phyloP scores from a whole-genome alignment of 2,888 invertebrate species.

The Sinotaia quadrata region DNA sequence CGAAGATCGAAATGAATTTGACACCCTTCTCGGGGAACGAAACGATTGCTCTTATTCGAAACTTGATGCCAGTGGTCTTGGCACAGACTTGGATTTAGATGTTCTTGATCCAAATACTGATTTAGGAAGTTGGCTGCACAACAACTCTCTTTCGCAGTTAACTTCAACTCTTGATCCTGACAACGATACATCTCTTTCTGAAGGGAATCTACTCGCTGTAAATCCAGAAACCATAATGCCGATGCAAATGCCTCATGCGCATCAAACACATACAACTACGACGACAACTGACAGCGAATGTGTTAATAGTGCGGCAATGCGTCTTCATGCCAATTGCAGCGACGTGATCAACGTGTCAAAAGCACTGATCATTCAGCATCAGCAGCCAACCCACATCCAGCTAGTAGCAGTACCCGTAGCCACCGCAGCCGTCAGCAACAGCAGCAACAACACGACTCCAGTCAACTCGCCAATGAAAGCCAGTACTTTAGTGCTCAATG shows the following conservation, averaged over 20 bases:
- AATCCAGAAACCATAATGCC: constrained; percentile 94
- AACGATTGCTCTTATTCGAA: constrained; percentile 31
- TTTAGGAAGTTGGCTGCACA: constrained; percentile 51
- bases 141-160: constrained; percentile 36
- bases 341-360: constrained; percentile 51
- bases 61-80: constrained; percentile 40
- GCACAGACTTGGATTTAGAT: constrained; percentile 42
- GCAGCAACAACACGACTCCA: constrained; percentile 22
- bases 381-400: constrained; percentile 23
- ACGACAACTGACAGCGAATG: constrained; percentile 33
- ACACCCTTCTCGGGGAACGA: constrained; percentile 41
- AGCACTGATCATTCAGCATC: constrained; percentile 42
- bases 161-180: constrained; percentile 31
- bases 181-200: constrained; percentile 27
- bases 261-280: not conserved
- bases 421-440: constrained; percentile 8
- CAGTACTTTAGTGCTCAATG: constrained; percentile 14
- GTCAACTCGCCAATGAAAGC: constrained; percentile 22
- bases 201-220: constrained; percentile 74
- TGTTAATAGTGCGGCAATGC: constrained; percentile 36
- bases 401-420: constrained; percentile 15
- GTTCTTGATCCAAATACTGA: constrained; percentile 47
- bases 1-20: constrained; percentile 45
- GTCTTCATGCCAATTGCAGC: constrained; percentile 46
- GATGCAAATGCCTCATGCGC: constrained; percentile 70